A percentile compares a stretch with the other conserved stretches of the same genome.
Conservation (phyloP, 2,888 invertebrate species). For the Eurytoma californica region DNA sequence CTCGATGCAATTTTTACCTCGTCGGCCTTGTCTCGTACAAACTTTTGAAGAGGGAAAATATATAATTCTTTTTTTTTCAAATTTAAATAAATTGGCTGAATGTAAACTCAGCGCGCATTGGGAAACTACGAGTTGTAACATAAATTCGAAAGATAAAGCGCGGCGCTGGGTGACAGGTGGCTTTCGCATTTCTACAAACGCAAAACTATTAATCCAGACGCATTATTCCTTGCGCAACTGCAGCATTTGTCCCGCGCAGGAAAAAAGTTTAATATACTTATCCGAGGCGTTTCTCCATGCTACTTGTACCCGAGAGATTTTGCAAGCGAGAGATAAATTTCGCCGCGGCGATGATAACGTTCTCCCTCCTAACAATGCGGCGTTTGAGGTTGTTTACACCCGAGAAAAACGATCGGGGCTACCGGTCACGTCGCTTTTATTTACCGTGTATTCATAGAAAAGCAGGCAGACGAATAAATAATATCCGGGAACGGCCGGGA, state of each 20-base stretch:
- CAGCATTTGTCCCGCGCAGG: too few species aligned
- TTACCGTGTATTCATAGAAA: slow-evolving; percentile 5
- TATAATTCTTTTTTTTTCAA: too few species aligned
- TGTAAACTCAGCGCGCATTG: too few species aligned
- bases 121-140: too few species aligned
- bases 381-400: too few species aligned
- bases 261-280: too few species aligned
- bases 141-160: too few species aligned
- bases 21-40: too few species aligned
- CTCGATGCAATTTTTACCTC: too few species aligned
- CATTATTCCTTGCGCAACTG: not conserved
- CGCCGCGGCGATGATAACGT: not conserved
- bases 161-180: slow-evolving; percentile 1
- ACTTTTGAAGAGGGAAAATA: too few species aligned
- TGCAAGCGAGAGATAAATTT: not conserved
- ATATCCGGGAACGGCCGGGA: not conserved
- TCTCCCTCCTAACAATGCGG: not conserved
- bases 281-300: not conserved
- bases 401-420: too few species aligned
- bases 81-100: too few species aligned
- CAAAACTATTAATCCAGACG: not conserved
- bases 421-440: not conserved
- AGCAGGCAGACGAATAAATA: slow-evolving; percentile 38
- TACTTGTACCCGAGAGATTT: not conserved
- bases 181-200: slow-evolving; percentile 7